Evolutionary conservation across 1,140 invertebrate genomes (phyloP).

Genomic region (Chelonus insularis): DNA sequence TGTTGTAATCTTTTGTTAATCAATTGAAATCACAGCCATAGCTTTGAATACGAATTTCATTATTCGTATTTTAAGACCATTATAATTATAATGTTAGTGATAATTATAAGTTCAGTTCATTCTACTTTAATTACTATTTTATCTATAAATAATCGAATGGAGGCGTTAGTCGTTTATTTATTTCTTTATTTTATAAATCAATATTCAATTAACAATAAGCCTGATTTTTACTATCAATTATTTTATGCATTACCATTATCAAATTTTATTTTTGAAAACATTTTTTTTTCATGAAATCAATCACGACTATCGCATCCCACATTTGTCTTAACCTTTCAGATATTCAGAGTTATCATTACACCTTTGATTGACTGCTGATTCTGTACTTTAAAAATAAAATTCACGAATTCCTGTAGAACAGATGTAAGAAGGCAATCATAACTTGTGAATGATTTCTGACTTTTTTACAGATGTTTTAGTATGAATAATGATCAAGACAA

Average conservation of each 20-base stretch:
- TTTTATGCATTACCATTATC: no score
- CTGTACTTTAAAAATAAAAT: slow-evolving; percentile 14
- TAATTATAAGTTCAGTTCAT: slow-evolving; percentile 45
- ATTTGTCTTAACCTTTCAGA: slow-evolving; percentile 3
- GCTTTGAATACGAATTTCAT: slow-evolving; percentile 59
- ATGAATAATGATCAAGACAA: no score
- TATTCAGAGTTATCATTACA: background rate
- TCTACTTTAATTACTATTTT: slow-evolving; percentile 29
- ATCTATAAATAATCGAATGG: slow-evolving; percentile 23
- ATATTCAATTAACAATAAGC: background rate
- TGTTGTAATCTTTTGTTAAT: slow-evolving; percentile 37
- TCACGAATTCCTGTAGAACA: background rate
- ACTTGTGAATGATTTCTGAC: background rate
- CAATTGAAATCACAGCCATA: slow-evolving; percentile 60
- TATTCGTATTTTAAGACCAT: slow-evolving; percentile 55
- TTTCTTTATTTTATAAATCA: background rate
- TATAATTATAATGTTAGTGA: slow-evolving; percentile 53
- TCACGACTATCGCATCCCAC: slow-evolving; percentile 5
- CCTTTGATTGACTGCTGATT: slow-evolving; percentile 1
- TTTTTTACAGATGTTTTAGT: no score
- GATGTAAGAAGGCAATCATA: background rate
- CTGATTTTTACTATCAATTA: background rate
- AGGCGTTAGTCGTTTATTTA: slow-evolving; percentile 16
- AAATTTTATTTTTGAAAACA: background rate
- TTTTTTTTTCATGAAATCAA: background rate